Base-by-base conservation (phyloP, 2,113 vertebrate genomes). In the Corythoichthys haematopterus region DNA sequence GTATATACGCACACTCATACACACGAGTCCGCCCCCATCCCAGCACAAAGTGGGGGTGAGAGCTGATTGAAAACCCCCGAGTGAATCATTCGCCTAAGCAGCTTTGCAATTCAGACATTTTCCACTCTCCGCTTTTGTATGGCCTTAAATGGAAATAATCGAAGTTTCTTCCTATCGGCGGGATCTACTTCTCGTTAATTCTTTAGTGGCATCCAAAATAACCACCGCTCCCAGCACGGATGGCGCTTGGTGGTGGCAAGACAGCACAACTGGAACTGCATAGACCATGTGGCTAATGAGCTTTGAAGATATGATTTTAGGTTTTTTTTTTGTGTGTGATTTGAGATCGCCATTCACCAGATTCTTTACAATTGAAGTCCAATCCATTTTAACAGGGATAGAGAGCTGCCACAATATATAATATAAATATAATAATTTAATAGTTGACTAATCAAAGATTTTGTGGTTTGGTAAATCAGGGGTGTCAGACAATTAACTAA, bases 41-140 rank as follows among this genome's bases (percentile, higher is more conserved):
- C 60, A 58, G 75, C 82, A 83, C 77, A 68, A 84, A 86, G 78
- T 82, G 80, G 82, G 84, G 80, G 84, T 79, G 82, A 83, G 81
- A 72, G 75, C 74, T 75, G 83, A 86, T 80, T 81, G 69, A 87
- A 88, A 85, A 76, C 84, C 86, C 77, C 70, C 70, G 76, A 80
- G 78, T 85, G 82, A 88, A 85, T 89, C 82, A 83, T 78, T 75
- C 47, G 61, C 50, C 79, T 91, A 90, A 90, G 85, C 87, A 81
- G 89, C 89, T 92, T 90, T 88, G 66, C 87, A 72, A 77, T 81
- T 75, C 82, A 75, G 72, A 8, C 63, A 60, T 74, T 59, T 56
- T 35, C 47, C 1, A 28, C 35, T 38, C 56, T 55, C 63, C 73
- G 40, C 37, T 59, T 43, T 64, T 70, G 60, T 80, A 64, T 67